Base-by-base conservation (phyloP, 2,797 vertebrate species). In the Amniataba percoides region DNA sequence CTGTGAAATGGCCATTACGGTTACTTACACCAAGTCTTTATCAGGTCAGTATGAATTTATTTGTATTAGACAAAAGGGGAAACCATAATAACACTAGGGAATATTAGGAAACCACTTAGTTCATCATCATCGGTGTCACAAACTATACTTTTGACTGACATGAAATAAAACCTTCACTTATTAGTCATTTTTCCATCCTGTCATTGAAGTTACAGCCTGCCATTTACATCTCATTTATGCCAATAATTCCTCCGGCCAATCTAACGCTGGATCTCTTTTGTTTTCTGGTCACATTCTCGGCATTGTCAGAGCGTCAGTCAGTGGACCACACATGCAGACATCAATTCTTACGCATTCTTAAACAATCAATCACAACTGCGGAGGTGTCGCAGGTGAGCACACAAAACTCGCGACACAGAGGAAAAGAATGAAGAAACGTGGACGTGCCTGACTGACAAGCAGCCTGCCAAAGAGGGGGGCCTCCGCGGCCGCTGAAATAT, bases 201-300 rank as follows among this genome's bases (percentile, higher is more conserved):
- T 71, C 42, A 78, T 0, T 52, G 11, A 61, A 25, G 23, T 42
- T 19, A n/a, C 25, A n/a, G 23, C 12, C 45, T 21, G 46, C 73
- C 56, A 51, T 36, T 46, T 18, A 49, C n/a, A 34, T 80, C 66
- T 21, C 42, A 58, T 59, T 42, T n/a, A 62, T 55, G 57, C 43
- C 45, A 52, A 21, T 45, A 21, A 52, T 65, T 64, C 31, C 42
- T 70, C 56, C 65, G 39, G 5, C 53, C 60, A 5, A 72, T 72
- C 52, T 59, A 31, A 65, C 5, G 23, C 7, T 48, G 42, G 1
- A 55, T 39, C 10, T 66, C 53, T 51, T 67, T 75, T 61, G 71
- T 88, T 80, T 76, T 18, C 46, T 18, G 59, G 60, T 27, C 59
- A 34, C 78, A 84, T 89, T 88, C 71, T 82, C 43, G 42, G 52